phyloP scores from a whole-genome alignment of 30 jellyfish, hydroid and myxozoan genomes.

The Aurelia aurita complex sp. Pacific region DNA sequence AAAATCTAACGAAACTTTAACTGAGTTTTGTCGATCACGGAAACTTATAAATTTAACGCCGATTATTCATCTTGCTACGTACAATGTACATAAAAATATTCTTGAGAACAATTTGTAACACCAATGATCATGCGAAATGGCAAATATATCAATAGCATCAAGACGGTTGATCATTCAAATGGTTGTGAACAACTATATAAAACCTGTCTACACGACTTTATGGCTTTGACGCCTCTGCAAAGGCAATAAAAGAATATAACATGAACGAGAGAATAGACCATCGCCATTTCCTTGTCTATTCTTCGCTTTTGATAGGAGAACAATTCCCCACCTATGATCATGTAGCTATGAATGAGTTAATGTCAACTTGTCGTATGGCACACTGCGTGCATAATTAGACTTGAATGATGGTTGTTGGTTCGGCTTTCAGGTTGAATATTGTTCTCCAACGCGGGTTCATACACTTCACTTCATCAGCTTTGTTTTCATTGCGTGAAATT shows the following conservation, averaged over 20 bases:
- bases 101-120: no score
- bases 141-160: no score
- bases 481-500: conserved; percentile 63
- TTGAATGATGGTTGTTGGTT: conserved; percentile 35
- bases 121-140: no score
- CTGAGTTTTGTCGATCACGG: no score
- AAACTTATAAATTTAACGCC: no score
- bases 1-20: no score
- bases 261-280: conserved; percentile 6
- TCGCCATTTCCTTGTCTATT: conserved; percentile 25
- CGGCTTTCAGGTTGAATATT: conserved; percentile 63
- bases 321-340: conserved; percentile 61
- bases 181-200: conserved; percentile 8
- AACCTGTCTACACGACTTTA: conserved; percentile 35
- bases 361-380: conserved; percentile 46
- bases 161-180: no score
- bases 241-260: background rate
- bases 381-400: conserved; percentile 58
- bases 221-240: conserved; percentile 51
- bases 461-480: conserved; percentile 51
- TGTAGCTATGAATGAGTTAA: conserved; percentile 41
- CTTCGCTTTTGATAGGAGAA: conserved; percentile 36
- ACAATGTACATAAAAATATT: no score
- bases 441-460: conserved; percentile 54
- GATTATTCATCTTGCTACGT: no score